Evolutionary conservation across 2,113 vertebrate genomes (phyloP).

Genomic region (Synchiropus splendidus): DNA sequence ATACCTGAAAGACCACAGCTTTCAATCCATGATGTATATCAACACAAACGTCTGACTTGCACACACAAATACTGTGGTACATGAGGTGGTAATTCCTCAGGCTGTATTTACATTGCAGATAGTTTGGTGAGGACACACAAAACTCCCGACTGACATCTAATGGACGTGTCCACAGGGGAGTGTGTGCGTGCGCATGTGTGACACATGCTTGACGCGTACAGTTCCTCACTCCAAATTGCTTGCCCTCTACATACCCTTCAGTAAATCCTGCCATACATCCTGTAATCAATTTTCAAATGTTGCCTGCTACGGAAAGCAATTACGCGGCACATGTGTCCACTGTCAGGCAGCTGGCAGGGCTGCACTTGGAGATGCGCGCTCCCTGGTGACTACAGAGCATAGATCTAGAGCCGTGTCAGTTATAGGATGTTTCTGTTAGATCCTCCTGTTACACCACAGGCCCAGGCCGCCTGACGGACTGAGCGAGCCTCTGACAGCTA

Average conservation of each 20-base stretch:
- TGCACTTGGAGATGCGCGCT: constrained; percentile 37
- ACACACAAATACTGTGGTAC: no score
- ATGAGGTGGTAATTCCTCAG: no score
- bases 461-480: constrained; percentile 27
- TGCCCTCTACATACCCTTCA: constrained; percentile 5
- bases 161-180: no score
- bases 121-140: no score
- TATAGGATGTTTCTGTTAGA: constrained; percentile 48
- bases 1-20: no score
- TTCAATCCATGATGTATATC: no score
- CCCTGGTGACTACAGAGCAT: constrained; percentile 50
- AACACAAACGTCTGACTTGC: no score
- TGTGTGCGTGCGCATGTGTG: no score
- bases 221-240: no score
- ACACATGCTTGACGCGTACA: no score
- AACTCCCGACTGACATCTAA: no score
- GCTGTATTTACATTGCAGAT: no score
- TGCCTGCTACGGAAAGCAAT: constrained; percentile 51
- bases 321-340: constrained; percentile 44
- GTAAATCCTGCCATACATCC: constrained; percentile 28
- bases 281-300: constrained; percentile 57
- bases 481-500: constrained; percentile 55
- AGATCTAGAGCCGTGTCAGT: constrained; percentile 52
- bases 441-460: constrained; percentile 40
- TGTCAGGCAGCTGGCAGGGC: constrained; percentile 24